phyloP scores from a whole-genome alignment of 2,797 vertebrate genomes.

The Parauchenoglanis ngamensis region DNA sequence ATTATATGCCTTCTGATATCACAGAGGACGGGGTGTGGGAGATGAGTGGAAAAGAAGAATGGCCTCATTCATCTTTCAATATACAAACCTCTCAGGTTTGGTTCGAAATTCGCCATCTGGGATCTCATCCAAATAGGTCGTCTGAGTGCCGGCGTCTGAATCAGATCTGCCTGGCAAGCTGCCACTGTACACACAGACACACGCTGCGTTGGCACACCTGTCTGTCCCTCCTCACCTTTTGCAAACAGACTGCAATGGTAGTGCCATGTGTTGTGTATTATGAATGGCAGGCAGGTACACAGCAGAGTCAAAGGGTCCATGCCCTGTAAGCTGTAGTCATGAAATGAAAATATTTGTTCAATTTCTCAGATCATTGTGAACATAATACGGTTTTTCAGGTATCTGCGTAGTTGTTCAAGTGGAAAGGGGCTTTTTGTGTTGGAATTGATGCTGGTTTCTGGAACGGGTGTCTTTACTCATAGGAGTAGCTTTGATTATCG shows the following conservation, averaged over 20 bases:
- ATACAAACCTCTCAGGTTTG: constrained; percentile 20
- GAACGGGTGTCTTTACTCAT: background rate
- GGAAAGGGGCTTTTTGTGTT: background rate
- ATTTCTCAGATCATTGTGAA: constrained; percentile 5
- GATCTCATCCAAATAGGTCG: constrained; percentile 21
- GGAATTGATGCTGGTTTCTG: background rate
- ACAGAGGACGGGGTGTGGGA: background rate
- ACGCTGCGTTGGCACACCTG: constrained; percentile 35
- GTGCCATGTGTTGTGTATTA: constrained; percentile 46
- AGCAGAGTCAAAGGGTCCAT: constrained; percentile 11
- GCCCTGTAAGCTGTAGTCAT: background rate
- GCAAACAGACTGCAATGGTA: constrained; percentile 35
- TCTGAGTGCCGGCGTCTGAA: constrained; percentile 25
- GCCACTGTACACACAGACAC: constrained; percentile 23
- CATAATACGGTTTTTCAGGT: background rate
- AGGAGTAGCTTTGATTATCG: background rate
- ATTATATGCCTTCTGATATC: constrained; percentile 36
- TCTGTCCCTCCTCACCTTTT: constrained; percentile 44
- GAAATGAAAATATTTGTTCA: constrained; percentile 34
- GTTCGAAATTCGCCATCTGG: constrained; percentile 19
- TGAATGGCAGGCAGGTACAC: constrained; percentile 29
- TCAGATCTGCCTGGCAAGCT: constrained; percentile 27
- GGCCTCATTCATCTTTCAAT: constrained; percentile 27
- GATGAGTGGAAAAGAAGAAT: constrained; percentile 2
- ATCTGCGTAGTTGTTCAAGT: background rate